Base-by-base conservation (phyloP, 2,113 vertebrate species). In the Bettongia penicillata region DNA sequence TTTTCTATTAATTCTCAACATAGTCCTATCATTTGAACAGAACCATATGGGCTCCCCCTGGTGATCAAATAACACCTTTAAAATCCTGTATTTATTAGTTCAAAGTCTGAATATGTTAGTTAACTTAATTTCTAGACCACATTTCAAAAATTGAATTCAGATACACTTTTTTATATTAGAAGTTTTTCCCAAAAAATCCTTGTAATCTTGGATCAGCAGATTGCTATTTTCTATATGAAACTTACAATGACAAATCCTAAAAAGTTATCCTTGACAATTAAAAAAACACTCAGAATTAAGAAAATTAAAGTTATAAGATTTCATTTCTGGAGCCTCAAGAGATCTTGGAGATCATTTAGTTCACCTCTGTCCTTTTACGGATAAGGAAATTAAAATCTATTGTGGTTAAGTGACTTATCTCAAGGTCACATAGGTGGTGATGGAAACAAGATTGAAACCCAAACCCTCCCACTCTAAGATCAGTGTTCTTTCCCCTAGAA, bases 1-100 rank as follows among this genome's bases (percentile, higher is more conserved):
- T 96, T 90, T 94, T 91, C 31, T 92, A 77, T 96, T 97, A 48
- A 93, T 96, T 95, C 47, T 94, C 31, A 92, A 16, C 51, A 1
- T 61, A 96, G 93, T 95, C 90, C 22, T 55, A 0, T 55, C 93
- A 90, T 93, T 96, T 95, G 37, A n/a, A 8, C 91, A 92, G 92
- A 96, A 50, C 53, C 52, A 31, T 91, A 49, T 93, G 97, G 97
- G 31, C 31, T 96, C 43, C 11, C 3, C 91, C 37, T 93, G 31
- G 43, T 94, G 61, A 93, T 57, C 26, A 94, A 93, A 94, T 57
- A 92, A 26, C 91, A 93, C 0, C 48, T 94, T 84, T 91, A 90
- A 96, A 96, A 94, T 94, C 25, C 16, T 8, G 52, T 91, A 43
- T 91, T 96, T 97, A 96, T 97, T 95, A 96, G 97, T 90, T 52